Evolutionary conservation across 2,888 invertebrate species (phyloP).

Genomic region (Chloroclystis v-ata): DNA sequence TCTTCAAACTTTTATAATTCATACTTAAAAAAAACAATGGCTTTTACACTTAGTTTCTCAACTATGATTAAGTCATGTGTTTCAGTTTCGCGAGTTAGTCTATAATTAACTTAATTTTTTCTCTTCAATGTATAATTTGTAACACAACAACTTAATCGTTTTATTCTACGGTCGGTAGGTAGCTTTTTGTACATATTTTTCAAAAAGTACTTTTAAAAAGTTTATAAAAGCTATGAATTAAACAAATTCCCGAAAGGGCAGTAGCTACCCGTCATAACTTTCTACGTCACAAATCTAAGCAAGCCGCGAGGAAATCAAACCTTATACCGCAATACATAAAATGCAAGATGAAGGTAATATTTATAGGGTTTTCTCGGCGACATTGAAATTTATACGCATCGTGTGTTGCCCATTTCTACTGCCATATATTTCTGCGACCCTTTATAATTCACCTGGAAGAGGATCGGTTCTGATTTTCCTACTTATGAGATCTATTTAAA

Average conservation of each 20-base stretch:
- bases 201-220: too few relatives aligned
- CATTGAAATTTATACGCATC: slow-evolving; percentile 36
- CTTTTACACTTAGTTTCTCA: too few relatives aligned
- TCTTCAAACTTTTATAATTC: too few relatives aligned
- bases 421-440: slow-evolving; percentile 28
- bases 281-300: neutral
- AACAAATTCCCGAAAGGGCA: neutral
- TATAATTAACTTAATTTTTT: too few relatives aligned
- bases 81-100: too few relatives aligned
- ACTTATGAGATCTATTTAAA: slow-evolving; percentile 6
- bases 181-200: too few relatives aligned
- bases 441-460: slow-evolving; percentile 12
- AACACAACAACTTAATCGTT: too few relatives aligned
- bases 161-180: too few relatives aligned
- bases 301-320: slow-evolving; percentile 8
- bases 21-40: too few relatives aligned
- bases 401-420: slow-evolving; percentile 29
- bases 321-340: slow-evolving; percentile 15
- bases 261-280: neutral
- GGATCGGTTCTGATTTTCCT: slow-evolving; percentile 18
- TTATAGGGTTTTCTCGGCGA: slow-evolving; percentile 32
- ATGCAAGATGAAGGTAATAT: slow-evolving; percentile 22
- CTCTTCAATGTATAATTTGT: too few relatives aligned
- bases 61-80: too few relatives aligned
- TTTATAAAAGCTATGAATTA: too few relatives aligned